Conservation (phyloP, 2,113 vertebrate species). For the Aythya baeri region DNA sequence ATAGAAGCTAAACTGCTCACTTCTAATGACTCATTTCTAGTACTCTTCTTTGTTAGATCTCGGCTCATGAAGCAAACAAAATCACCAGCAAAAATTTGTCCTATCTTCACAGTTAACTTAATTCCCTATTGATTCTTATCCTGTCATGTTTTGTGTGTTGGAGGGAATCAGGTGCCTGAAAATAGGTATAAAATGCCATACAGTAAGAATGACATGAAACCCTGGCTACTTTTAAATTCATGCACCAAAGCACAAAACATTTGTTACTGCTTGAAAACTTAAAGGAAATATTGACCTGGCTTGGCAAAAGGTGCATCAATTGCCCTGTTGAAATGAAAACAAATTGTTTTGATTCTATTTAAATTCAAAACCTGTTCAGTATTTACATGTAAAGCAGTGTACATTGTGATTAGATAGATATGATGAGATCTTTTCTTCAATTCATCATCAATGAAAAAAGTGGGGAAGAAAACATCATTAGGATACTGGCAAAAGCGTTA, state of each 20-base stretch:
- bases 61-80: not conserved
- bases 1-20: conserved; percentile 16
- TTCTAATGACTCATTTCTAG: conserved; percentile 41
- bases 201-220: not conserved
- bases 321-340: not conserved
- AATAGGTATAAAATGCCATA: not conserved
- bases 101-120: not conserved
- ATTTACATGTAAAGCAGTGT: not conserved
- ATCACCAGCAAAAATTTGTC: not conserved
- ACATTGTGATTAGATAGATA: not conserved
- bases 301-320: not conserved
- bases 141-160: not conserved
- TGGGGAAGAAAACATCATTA: not conserved
- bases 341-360: not conserved
- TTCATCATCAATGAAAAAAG: not conserved
- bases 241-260: not conserved
- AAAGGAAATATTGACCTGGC: not conserved
- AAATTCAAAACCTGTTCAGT: not conserved
- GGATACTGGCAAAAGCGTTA: not conserved
- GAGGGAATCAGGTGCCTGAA: not conserved
- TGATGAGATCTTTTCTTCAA: not conserved
- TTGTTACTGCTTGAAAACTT: not conserved
- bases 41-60: not conserved
- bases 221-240: not conserved
- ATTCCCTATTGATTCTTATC: not conserved